A percentile compares a stretch with the other conserved stretches of the same genome.
Evolutionary conservation across 2,113 vertebrate genomes (phyloP).

Genomic region (Nymphicus hollandicus): DNA sequence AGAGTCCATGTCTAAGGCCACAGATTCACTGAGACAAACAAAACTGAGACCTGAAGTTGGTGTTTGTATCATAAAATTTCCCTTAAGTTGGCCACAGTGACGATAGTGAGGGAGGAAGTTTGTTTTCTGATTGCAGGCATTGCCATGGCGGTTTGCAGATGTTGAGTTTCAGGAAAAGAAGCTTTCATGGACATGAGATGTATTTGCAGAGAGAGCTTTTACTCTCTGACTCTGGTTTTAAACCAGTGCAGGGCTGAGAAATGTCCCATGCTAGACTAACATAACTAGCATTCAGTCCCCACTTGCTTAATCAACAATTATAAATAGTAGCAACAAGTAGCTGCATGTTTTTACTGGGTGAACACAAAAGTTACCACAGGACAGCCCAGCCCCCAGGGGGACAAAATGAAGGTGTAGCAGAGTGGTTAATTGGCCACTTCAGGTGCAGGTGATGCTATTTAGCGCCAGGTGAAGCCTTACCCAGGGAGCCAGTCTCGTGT

Average conservation of each 20-base stretch:
- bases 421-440: not conserved
- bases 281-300: not conserved
- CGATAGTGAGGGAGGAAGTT: not conserved
- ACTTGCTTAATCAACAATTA: not conserved
- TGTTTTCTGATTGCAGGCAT: not conserved
- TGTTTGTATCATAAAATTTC: not conserved
- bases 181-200: not conserved
- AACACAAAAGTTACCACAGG: not conserved
- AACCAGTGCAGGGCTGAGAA: not conserved
- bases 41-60: not conserved
- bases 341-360: not conserved
- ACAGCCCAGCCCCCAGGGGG: not conserved
- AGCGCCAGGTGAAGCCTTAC: not conserved
- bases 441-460: not conserved
- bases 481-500: rapidly evolving
- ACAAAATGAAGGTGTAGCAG: not conserved
- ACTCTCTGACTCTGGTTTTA: not conserved
- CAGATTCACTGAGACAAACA: not conserved
- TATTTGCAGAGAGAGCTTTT: not conserved
- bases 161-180: not conserved
- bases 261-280: too few species aligned
- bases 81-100: not conserved
- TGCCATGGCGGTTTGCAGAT: not conserved
- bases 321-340: not conserved
- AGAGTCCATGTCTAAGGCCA: not conserved